phyloP scores from a whole-genome alignment of 2,113 vertebrate species.

The Crotalus viridis region DNA sequence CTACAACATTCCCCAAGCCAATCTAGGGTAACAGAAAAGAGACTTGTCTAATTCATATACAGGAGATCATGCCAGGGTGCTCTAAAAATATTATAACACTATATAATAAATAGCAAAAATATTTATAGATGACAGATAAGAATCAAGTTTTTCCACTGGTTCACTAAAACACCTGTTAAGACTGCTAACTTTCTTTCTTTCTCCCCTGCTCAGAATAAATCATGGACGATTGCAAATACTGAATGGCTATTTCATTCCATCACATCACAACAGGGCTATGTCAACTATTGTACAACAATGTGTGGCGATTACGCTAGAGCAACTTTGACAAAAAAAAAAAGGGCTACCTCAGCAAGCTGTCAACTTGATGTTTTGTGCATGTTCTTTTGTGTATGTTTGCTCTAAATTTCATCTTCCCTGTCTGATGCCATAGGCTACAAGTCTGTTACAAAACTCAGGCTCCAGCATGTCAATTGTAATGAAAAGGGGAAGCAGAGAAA shows the following conservation, averaged over 20 bases:
- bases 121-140: neutral
- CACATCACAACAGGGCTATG: neutral
- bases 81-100: neutral
- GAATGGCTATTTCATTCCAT: constrained; percentile 29
- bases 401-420: constrained; percentile 53
- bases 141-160: neutral
- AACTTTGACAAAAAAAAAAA: neutral
- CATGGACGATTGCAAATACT: constrained; percentile 4
- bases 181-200: neutral
- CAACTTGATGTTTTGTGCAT: constrained; percentile 46
- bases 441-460: constrained; percentile 53
- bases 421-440: constrained; percentile 53
- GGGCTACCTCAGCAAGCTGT: constrained; percentile 63
- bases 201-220: constrained; percentile 29
- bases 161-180: constrained; percentile 51
- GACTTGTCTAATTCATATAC: neutral
- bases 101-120: neutral
- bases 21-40: neutral
- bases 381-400: constrained; percentile 40
- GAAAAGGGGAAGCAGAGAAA: constrained; percentile 36
- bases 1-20: neutral
- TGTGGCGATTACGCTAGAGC: neutral
- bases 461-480: constrained; percentile 41
- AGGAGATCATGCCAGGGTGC: neutral
- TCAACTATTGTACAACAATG: constrained; percentile 26